These are phyloP conservation scores for Linyphia triangularis DNA, from an alignment of 2,888 invertebrate genomes.

Conservation along the genomic window DNA sequence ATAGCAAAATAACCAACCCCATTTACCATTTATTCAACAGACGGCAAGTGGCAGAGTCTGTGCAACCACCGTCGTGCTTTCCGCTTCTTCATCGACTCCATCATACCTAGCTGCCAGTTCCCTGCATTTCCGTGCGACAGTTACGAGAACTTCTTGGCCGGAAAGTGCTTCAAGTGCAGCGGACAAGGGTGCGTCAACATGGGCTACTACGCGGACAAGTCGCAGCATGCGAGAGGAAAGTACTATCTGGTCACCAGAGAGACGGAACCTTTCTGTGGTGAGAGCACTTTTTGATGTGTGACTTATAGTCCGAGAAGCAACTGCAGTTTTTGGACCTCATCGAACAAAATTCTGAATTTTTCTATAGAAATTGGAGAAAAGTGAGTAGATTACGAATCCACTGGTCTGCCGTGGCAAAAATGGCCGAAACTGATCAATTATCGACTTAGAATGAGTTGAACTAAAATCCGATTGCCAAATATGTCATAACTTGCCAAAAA, in stretches of 20 bases:
- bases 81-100: constrained; percentile 96
- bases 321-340: too few relatives aligned
- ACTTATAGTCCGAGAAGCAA: too few relatives aligned
- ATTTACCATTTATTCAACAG: constrained; percentile 16
- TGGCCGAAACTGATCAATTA: too few relatives aligned
- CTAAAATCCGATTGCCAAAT: too few relatives aligned
- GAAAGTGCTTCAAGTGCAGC: constrained; percentile 87
- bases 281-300: too few relatives aligned
- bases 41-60: constrained; percentile 82
- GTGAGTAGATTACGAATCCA: too few relatives aligned
- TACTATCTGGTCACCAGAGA: constrained; percentile 93
- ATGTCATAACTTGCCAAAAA: too few relatives aligned
- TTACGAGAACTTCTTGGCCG: constrained; percentile 90
- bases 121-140: constrained; percentile 92
- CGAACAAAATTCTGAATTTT: too few relatives aligned
- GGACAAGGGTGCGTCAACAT: constrained; percentile 89
- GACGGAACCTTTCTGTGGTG: constrained; percentile 95
- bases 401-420: too few relatives aligned
- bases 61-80: constrained; percentile 96
- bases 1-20: background rate
- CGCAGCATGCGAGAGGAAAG: constrained; percentile 86
- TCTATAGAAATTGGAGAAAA: too few relatives aligned
- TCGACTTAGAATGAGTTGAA: too few relatives aligned
- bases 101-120: constrained; percentile 93
- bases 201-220: constrained; percentile 94